phyloP scores from a whole-genome alignment of 2,888 invertebrate genomes.

The Tipula vernalis region DNA sequence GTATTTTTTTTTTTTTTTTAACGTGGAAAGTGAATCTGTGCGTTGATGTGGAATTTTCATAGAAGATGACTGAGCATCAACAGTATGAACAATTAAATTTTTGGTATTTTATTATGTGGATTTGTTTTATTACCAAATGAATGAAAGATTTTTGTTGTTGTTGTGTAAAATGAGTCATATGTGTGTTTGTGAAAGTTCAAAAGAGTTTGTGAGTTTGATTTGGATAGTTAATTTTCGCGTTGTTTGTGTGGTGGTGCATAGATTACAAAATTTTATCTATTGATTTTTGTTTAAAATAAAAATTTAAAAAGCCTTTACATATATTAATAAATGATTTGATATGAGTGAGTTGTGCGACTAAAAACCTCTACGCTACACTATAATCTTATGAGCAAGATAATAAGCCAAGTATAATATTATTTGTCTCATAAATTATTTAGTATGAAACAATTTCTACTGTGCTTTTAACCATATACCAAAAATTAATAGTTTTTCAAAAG shows the following conservation, averaged over 20 bases:
- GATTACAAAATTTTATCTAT: too few relatives aligned
- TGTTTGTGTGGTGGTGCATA: not conserved
- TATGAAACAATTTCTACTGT: too few relatives aligned
- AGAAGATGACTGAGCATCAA: not conserved
- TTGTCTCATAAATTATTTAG: too few relatives aligned
- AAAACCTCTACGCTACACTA: too few relatives aligned
- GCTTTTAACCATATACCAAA: too few relatives aligned
- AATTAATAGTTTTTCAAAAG: too few relatives aligned
- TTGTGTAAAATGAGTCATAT: not conserved
- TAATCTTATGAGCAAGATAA: too few relatives aligned
- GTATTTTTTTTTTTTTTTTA: not conserved
- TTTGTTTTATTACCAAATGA: not conserved
- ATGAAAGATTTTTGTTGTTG: not conserved
- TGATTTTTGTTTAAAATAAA: too few relatives aligned
- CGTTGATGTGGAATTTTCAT: not conserved
- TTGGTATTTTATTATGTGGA: not conserved
- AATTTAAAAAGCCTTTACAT: too few relatives aligned
- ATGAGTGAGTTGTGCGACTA: too few relatives aligned
- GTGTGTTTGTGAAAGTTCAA: not conserved
- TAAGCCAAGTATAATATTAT: too few relatives aligned
- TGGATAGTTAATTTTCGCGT: not conserved
- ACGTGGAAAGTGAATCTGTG: not conserved
- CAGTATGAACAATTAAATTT: not conserved
- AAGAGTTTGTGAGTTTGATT: not conserved
- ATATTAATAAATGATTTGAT: too few relatives aligned